Conservation (phyloP, 2,888 invertebrate genomes). For the Dryadula phaetusa region DNA sequence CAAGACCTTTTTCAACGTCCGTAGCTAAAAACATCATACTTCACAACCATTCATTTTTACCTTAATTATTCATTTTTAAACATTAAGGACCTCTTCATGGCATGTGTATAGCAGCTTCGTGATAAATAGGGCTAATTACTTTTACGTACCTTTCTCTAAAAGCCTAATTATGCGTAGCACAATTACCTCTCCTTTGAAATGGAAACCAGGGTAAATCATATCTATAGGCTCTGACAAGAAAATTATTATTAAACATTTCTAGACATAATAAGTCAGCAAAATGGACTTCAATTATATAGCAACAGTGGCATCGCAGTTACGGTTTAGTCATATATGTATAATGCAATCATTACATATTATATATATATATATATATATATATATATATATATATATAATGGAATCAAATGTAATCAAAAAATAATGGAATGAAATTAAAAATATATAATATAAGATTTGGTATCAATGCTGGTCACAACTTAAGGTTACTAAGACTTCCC, state of each 20-base stretch:
- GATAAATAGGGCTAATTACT: conserved; percentile 37
- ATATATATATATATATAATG: too few relatives aligned
- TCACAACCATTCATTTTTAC: conserved; percentile 13
- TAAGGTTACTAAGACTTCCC: background rate
- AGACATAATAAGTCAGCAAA: too few relatives aligned
- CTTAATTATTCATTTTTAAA: conserved; percentile 35
- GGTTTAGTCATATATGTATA: too few relatives aligned
- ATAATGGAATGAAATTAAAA: too few relatives aligned
- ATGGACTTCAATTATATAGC: too few relatives aligned
- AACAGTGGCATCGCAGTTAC: too few relatives aligned
- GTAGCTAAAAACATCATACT: conserved; percentile 4
- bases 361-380: too few relatives aligned
- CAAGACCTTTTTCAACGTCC: conserved; percentile 13
- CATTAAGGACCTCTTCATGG: conserved; percentile 32
- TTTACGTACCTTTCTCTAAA: conserved; percentile 31
- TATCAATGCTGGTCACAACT: too few relatives aligned
- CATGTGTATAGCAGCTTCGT: conserved; percentile 31
- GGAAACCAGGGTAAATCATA: conserved; percentile 22
- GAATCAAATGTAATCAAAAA: too few relatives aligned
- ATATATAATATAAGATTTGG: too few relatives aligned
- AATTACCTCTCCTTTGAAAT: conserved; percentile 35
- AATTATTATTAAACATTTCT: background rate
- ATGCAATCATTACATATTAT: too few relatives aligned
- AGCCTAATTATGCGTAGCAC: conserved; percentile 34
- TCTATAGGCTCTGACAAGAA: conserved; percentile 12